Evolutionary conservation across 2,113 vertebrate genomes (phyloP), one percentile per base, ranked within the genome.

Genomic region (Sialia sialis): DNA sequence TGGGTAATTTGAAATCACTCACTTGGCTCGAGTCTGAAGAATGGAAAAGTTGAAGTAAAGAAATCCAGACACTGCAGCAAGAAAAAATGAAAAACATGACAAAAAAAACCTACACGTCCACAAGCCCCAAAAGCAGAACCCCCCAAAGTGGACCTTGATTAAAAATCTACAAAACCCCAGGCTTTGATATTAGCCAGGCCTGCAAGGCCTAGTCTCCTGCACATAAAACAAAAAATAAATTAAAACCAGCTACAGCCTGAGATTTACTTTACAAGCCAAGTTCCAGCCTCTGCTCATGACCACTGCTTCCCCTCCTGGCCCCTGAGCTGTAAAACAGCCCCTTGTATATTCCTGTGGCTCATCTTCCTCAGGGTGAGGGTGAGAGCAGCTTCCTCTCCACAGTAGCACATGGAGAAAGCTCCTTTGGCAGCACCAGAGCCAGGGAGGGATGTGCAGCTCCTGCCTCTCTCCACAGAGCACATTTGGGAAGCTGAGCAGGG

Each of bases 151-250:
- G 95, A 96, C 89, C 91, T 89, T 96, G 93, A 97, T 97, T 96
- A 94, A 96, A 96, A 96, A 96, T 66, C 84, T 93, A 52, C 89
- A 95, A 95, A 94, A 77, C 88, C 88, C 70, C 86, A 96, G 59
- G 91, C 86, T 94, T 70, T 97, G 95, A 95, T 83, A 95, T 96
- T 95, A 97, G 85, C 94, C 93, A 92, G 96, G 93, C 84, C 77
- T 63, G 68, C 39, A 88, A 79, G 87, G 79, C 88, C 94, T 36
- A 60, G 70, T 94, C 94, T 83, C 74, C 87, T 88, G 75, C 96
- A 97, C 95, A 97, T 95, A 96, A 97, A 90, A 89, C 96, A 96
- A 94, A 95, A 94, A 95, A 95, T 96, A 97, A 97, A 96, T 95
- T 96, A 93, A 90, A 94, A 92, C 54, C 85, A 96, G 74, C 92